Evolutionary conservation across 2,797 vertebrate species (phyloP).

Genomic region (Sphenopsis melanotis): DNA sequence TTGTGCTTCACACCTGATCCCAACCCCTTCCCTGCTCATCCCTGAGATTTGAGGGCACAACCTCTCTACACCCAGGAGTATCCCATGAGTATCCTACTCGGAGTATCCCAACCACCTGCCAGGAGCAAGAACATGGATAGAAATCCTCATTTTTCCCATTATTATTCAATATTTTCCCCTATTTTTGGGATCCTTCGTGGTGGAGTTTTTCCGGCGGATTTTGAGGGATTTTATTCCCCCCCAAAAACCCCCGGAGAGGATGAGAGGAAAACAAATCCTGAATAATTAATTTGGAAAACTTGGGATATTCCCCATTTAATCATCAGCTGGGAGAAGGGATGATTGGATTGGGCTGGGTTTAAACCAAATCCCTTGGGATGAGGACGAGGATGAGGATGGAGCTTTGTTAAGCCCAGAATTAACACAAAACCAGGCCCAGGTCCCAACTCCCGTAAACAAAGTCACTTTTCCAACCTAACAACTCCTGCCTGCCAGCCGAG

Average conservation of each 20-base stretch:
- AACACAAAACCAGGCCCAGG: not conserved
- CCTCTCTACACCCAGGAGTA: not conserved
- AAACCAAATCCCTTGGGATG: not conserved
- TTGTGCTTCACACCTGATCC: not conserved
- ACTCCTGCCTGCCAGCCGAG: not conserved
- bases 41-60: not conserved
- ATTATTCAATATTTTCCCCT: not conserved
- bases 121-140: fast-evolving
- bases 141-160: fast-evolving
- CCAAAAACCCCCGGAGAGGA: not conserved
- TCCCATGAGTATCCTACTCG: fast-evolving
- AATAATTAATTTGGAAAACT: not conserved
- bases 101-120: not conserved
- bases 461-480: slow-evolving; percentile 6
- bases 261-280: slow-evolving; percentile 5
- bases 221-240: not conserved
- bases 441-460: not conserved
- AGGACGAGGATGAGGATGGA: not conserved
- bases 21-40: not conserved
- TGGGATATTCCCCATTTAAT: not conserved
- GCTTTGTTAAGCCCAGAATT: not conserved
- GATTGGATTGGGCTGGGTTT: not conserved
- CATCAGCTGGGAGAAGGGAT: not conserved
- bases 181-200: not conserved
- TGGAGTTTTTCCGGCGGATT: not conserved